A percentile compares a stretch with the other conserved stretches of the same genome.
These are phyloP conservation scores for Xenopus borealis DNA, from an alignment of 2,113 vertebrate species.

Conservation along the genomic window DNA sequence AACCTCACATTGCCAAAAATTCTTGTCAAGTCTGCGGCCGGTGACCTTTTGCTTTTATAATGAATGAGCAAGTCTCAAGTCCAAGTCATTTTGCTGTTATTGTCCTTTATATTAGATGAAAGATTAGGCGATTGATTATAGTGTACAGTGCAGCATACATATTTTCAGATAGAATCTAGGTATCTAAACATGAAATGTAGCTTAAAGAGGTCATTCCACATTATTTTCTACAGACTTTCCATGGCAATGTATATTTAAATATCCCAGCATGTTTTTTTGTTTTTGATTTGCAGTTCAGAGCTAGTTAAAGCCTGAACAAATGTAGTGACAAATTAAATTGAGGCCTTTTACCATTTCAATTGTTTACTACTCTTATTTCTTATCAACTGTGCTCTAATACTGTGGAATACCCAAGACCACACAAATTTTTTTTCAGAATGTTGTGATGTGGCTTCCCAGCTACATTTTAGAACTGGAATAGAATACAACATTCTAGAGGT, in stretches of 20 bases:
- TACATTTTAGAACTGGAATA: background rate
- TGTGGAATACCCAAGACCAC: constrained; percentile 71
- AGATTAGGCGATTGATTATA: too few species aligned
- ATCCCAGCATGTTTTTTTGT: constrained; percentile 42
- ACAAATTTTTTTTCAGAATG: constrained; percentile 65
- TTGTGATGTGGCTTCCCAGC: background rate
- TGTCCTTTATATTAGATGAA: too few species aligned
- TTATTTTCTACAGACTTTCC: constrained; percentile 58
- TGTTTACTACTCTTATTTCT: background rate
- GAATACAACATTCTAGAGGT: background rate
- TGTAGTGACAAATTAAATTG: constrained; percentile 49
- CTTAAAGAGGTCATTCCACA: constrained; percentile 64
- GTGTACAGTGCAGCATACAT: background rate
- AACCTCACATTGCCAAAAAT: too few species aligned
- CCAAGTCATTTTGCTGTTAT: too few species aligned
- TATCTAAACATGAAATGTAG: constrained; percentile 24
- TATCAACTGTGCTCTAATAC: constrained; percentile 55
- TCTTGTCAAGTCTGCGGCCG: too few species aligned
- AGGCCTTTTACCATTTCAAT: constrained; percentile 27
- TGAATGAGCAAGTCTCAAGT: too few species aligned
- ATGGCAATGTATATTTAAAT: constrained; percentile 62
- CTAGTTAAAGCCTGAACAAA: constrained; percentile 35
- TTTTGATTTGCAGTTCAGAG: constrained; percentile 45
- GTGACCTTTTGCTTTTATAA: too few species aligned
- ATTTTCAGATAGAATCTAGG: background rate